These are phyloP conservation scores for Lampris incognitus DNA, from an alignment of 2,113 vertebrate species.

Conservation along the genomic window DNA sequence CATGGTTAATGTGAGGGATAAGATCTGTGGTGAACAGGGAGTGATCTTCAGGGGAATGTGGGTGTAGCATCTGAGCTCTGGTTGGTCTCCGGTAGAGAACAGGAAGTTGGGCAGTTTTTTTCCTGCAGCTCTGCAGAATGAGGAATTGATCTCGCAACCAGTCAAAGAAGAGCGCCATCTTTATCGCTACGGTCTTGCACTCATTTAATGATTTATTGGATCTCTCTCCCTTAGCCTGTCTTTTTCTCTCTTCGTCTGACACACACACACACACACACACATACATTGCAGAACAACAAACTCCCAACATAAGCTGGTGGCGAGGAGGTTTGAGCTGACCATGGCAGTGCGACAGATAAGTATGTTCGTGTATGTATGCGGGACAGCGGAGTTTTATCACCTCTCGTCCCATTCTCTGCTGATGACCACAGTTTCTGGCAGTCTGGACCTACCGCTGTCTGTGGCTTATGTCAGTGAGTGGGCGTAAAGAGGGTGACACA, in stretches of 20 bases:
- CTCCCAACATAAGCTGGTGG: not conserved
- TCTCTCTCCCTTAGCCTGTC: not conserved
- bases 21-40: not conserved
- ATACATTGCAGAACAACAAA: slow-evolving; percentile 17
- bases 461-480: slow-evolving; percentile 69
- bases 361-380: slow-evolving; percentile 22
- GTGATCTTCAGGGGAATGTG: not conserved
- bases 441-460: slow-evolving; percentile 49
- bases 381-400: slow-evolving; percentile 46
- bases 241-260: slow-evolving; percentile 3
- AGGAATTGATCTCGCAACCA: not conserved
- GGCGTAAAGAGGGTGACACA: slow-evolving; percentile 58
- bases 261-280: slow-evolving; percentile 3
- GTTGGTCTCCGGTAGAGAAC: not conserved
- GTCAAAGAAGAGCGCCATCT: slow-evolving; percentile 13
- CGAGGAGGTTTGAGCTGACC: slow-evolving; percentile 24
- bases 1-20: not conserved
- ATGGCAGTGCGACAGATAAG: slow-evolving; percentile 31
- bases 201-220: slow-evolving; percentile 5
- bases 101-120: not conserved
- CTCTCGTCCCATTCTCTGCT: slow-evolving; percentile 50
- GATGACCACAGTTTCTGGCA: slow-evolving; percentile 69
- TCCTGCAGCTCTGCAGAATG: not conserved
- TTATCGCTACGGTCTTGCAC: not conserved
- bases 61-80: not conserved